Conservation (phyloP, 2,797 vertebrate species). For the Cossypha polioptera region DNA sequence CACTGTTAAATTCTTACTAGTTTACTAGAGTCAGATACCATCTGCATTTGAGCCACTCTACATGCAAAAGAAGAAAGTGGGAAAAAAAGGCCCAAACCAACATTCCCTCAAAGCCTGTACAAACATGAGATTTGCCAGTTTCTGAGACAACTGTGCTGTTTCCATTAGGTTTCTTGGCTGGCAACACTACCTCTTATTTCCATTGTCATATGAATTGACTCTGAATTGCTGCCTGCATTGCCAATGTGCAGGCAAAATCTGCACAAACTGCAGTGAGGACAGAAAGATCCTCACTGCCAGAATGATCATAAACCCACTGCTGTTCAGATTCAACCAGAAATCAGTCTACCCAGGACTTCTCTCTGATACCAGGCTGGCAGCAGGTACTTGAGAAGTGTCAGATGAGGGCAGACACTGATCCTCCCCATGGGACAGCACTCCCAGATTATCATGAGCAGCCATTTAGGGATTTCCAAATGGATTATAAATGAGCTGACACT, state of each 20-base stretch:
- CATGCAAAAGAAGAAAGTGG: not conserved
- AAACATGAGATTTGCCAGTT: not conserved
- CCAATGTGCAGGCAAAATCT: not conserved
- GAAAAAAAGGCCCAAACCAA: not conserved
- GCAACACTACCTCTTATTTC: not conserved
- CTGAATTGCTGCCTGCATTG: not conserved
- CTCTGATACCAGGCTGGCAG: not conserved
- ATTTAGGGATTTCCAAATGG: conserved; percentile 40
- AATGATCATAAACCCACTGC: not conserved
- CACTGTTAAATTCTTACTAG: not conserved
- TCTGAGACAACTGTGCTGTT: not conserved
- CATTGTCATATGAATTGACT: not conserved
- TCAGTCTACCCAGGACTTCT: not conserved
- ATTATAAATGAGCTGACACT: conserved; percentile 52
- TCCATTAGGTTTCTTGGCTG: not conserved
- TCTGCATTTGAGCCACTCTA: not conserved
- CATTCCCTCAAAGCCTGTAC: not conserved
- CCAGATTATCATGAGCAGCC: not conserved
- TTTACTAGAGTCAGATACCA: not conserved
- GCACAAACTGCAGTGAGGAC: not conserved
- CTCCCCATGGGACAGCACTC: not conserved
- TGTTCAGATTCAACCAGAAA: not conserved
- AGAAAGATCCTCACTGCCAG: conserved; percentile 2
- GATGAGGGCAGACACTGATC: not conserved
- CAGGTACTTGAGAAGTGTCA: not conserved